Evolutionary conservation across 1,140 invertebrate genomes (phyloP), one percentile per base, ranked within the genome.

Genomic region (Hestina assimilis): DNA sequence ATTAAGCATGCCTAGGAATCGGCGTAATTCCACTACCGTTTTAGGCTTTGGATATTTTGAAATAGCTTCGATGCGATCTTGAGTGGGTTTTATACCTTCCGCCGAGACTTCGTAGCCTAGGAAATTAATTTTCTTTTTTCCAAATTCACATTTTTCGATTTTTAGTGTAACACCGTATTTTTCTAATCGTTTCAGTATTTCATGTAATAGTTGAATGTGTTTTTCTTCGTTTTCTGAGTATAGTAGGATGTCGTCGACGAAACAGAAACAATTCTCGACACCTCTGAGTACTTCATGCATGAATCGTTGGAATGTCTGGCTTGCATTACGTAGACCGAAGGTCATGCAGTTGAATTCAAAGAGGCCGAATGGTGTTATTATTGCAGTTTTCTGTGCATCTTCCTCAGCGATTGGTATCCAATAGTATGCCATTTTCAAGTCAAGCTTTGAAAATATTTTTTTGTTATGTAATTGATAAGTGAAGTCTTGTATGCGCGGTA

Each of bases 371-470:
- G 28, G 28, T 4, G 28, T 31, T 4, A 11, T 31, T 5, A 31
- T 31, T 11, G n/a, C n/a, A n/a, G n/a, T n/a, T n/a, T n/a, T n/a
- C n/a, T n/a, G n/a, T n/a, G n/a, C n/a, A n/a, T n/a, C n/a, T n/a
- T n/a, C n/a, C n/a, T n/a, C n/a, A n/a, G n/a, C 12, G 28, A 52
- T 26, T 8, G 50, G 50, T 19, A 52, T 52, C 14, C 23, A 52
- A n/a, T 48, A 57, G 35, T 62, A 62, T 3, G 59, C 53, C 42
- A 46, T 62, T 47, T 56, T 56, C 4, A 62, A 26, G 38, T 45
- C 42, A 26, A 23, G 4, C 38, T 33, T 7, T 12, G 47, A 38
- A 24, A 51, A 51, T 12, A 51, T 40, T n/a, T 31, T 48, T 11
- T 35, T 48, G 15, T 14, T 28, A 14, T 26, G 4, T n/a, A 48